phyloP scores from a whole-genome alignment of 2,888 invertebrate genomes.

The Cheiracanthium punctorium region DNA sequence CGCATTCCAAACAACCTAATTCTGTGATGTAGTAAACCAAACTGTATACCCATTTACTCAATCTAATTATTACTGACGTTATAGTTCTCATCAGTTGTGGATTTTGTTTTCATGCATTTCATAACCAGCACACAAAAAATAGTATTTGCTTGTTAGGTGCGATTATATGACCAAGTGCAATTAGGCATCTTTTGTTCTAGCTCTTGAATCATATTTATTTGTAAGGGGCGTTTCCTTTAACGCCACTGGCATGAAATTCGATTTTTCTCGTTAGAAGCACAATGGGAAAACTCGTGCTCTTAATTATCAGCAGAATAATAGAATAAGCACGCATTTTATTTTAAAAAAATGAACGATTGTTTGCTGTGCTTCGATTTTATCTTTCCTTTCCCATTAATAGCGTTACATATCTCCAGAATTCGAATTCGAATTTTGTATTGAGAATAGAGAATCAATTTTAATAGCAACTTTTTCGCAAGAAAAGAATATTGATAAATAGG shows the following conservation, averaged over 20 bases:
- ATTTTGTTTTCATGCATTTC: not conserved
- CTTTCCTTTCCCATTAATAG: not conserved
- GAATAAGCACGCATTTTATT: not conserved
- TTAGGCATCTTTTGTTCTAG: not conserved
- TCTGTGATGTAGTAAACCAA: no score
- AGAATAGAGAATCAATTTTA: no score
- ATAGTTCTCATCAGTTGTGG: not conserved
- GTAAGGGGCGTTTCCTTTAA: not conserved
- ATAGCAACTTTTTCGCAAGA: no score
- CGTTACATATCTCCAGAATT: no score
- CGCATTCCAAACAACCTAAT: no score
- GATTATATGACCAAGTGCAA: not conserved
- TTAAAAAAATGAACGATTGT: not conserved
- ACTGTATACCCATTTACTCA: no score
- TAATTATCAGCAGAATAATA: not conserved
- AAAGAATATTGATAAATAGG: not conserved
- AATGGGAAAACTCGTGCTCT: not conserved
- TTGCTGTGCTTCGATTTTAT: not conserved
- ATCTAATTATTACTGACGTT: not conserved
- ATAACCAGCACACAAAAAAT: not conserved
- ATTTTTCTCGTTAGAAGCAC: not conserved
- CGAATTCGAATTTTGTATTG: no score
- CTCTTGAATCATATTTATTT: not conserved
- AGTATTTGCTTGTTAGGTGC: not conserved
- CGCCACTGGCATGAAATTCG: not conserved